Percentiles rank a stretch among this genome's conserved stretches.
phyloP scores from a whole-genome alignment of 1,140 invertebrate genomes.

The Neodiprion fabricii region DNA sequence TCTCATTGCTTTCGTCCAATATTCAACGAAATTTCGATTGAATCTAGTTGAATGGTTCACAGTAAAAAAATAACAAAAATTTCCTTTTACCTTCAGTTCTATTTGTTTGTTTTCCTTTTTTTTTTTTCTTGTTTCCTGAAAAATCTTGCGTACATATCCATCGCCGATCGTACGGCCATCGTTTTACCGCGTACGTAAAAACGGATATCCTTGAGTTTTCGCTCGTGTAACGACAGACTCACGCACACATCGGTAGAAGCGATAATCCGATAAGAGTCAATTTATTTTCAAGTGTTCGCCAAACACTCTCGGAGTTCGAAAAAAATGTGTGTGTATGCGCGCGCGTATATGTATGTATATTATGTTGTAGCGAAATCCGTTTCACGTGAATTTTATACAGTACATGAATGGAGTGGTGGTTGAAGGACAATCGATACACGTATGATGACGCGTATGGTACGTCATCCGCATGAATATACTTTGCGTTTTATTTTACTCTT shows the following conservation, averaged over 20 bases:
- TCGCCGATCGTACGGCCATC: not conserved
- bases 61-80: too few species aligned
- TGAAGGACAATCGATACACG: not conserved
- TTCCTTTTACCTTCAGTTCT: too few species aligned
- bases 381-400: not conserved
- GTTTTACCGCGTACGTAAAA: not conserved
- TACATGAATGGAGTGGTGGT: not conserved
- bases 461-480: not conserved
- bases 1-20: too few species aligned
- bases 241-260: conserved; percentile 14
- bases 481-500: not conserved
- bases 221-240: not conserved
- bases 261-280: conserved; percentile 44
- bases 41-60: too few species aligned
- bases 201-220: not conserved
- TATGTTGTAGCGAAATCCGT: not conserved
- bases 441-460: not conserved
- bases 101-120: too few species aligned
- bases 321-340: not conserved
- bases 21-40: too few species aligned
- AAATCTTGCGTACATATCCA: not conserved
- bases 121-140: too few species aligned
- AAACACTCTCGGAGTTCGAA: conserved; percentile 37
- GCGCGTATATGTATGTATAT: not conserved
- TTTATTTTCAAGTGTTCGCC: conserved; percentile 47